A percentile compares a stretch with the other conserved stretches of the same genome.
These are phyloP conservation scores for Dendropsophus ebraccatus DNA, from an alignment of 2,113 vertebrate genomes.

Conservation along the genomic window DNA sequence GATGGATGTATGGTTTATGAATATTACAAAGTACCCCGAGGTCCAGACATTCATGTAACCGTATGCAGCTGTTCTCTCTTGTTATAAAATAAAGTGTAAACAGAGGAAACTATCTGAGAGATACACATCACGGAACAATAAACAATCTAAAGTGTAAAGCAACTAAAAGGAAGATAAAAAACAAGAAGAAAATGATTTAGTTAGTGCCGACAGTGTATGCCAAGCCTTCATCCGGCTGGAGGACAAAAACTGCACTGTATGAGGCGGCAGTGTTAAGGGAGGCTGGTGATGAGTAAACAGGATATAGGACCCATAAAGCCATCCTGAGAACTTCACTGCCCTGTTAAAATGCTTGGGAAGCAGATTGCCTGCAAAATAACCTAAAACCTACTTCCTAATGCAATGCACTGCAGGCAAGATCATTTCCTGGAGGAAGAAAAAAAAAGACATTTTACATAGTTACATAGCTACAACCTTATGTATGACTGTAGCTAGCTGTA, in stretches of 20 bases:
- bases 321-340: slow-evolving; percentile 29
- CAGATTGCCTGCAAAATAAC: slow-evolving; percentile 31
- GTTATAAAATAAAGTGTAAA: not conserved
- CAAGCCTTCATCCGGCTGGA: not conserved
- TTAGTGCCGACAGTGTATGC: not conserved
- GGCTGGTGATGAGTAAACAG: slow-evolving; percentile 35
- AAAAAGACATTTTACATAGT: no score
- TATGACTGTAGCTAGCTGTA: no score
- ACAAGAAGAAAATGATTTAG: not conserved
- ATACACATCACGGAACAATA: slow-evolving; percentile 30
- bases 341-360: slow-evolving; percentile 45
- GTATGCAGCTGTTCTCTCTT: not conserved
- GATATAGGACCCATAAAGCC: slow-evolving; percentile 36
- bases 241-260: not conserved
- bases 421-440: slow-evolving; percentile 20
- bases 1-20: not conserved
- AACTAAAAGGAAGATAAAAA: not conserved
- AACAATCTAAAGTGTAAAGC: not conserved
- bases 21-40: slow-evolving; percentile 10
- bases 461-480: no score
- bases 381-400: slow-evolving; percentile 29
- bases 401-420: not conserved
- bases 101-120: slow-evolving; percentile 25
- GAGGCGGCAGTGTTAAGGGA: not conserved
- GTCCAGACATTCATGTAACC: not conserved